Base-by-base conservation (phyloP, 2,888 invertebrate species). In the Heteromurus nitidus region DNA sequence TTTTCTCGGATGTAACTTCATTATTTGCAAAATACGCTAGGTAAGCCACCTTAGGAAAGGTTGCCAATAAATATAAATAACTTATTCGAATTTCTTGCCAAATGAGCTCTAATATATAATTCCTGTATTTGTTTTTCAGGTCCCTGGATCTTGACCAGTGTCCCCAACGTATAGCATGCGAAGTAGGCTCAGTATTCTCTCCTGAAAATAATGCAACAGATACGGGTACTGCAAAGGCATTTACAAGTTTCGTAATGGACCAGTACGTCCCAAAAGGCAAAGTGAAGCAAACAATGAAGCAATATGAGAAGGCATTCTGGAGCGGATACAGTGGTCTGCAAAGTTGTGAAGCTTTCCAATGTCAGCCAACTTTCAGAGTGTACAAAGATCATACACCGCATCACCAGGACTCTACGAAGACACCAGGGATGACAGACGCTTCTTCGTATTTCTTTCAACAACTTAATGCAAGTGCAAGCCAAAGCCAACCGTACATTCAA, bases 61-160 rank as follows among this genome's bases (percentile, higher is more conserved):
- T 50, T 50, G 13, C n/a, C 50, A 50, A 13, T 9, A 36, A 36
- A 36, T 13, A 13, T n/a, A 36, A 36, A n/a, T 47, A n/a, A 47
- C 11, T 5, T 47, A 47, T n/a, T 3, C 55, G 7, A 55, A 55
- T 22, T 20, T 55, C 24, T n/a, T n/a, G n/a, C n/a, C n/a, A 7
- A 50, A 50, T 50, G 18, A 50, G n/a, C n/a, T n/a, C 13, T 50
- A n/a, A n/a, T 7, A 50, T 13, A 50, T 50, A 5, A 9, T 36
- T 36, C 36, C 7, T 50, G n/a, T 13, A 50, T 50, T 42, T 44
- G 3, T 22, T 30, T 60, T 75, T 3, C 30, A 86, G 86, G 55
- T 86, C 86, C 9, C 60, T 87, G 36, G 87, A 87, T 72, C 69
- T 87, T 2, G 87, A 87, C 58, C 73, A 84, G 22, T 87, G 87